phyloP scores from a whole-genome alignment of 1,140 invertebrate genomes.

The Portunus trituberculatus region DNA sequence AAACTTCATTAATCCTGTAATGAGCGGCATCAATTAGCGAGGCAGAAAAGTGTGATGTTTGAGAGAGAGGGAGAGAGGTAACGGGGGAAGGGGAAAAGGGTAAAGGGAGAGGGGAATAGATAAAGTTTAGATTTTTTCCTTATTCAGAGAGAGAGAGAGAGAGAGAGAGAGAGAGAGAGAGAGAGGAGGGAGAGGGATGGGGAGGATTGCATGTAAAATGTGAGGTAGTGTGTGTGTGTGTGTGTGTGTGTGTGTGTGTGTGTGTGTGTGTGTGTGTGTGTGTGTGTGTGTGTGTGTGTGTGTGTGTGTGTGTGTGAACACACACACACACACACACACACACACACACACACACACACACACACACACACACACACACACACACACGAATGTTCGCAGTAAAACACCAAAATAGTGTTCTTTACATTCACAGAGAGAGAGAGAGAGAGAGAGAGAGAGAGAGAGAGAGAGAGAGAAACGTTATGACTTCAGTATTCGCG shows the following conservation, averaged over 20 bases:
- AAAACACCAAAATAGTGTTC: no score
- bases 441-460: conserved; percentile 10
- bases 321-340: no score
- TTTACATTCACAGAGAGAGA: background rate
- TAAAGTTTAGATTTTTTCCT: no score
- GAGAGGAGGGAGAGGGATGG: background rate
- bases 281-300: background rate
- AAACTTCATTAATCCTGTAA: conserved; percentile 3
- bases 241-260: background rate
- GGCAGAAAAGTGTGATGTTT: background rate
- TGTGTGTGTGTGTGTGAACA: background rate
- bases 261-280: background rate
- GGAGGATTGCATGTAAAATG: background rate
- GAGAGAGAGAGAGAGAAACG: background rate
- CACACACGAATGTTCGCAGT: no score
- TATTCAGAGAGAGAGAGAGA: no score
- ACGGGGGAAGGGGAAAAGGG: no score
- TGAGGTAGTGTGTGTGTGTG: background rate
- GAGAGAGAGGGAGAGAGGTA: no score
- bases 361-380: no score
- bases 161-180: background rate
- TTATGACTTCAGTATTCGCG: background rate
- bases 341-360: no score
- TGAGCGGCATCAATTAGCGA: background rate
- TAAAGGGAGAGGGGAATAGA: no score